These are phyloP conservation scores for Aulostomus chinensis DNA, from an alignment of 2,797 vertebrate genomes.

Conservation along the genomic window DNA sequence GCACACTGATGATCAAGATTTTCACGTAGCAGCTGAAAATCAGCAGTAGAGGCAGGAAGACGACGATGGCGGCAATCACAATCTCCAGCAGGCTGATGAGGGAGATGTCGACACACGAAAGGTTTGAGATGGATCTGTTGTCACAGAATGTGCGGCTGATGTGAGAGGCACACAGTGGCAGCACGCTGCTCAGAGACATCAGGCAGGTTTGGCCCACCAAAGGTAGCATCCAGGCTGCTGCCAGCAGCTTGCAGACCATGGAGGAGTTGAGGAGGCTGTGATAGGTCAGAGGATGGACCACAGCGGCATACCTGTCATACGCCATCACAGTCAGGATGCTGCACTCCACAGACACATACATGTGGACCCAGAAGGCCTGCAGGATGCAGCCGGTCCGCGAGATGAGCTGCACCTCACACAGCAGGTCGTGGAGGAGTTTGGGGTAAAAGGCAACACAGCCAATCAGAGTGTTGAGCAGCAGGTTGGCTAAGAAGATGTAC, in stretches of 20 bases:
- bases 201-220: no score
- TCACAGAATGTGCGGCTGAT: no score
- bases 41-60: no score
- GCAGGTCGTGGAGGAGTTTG: background rate
- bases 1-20: no score
- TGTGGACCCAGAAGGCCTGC: background rate
- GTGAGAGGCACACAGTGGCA: no score
- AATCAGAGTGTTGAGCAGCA: background rate
- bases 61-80: no score
- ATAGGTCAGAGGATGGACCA: background rate
- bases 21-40: no score
- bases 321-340: background rate
- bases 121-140: no score
- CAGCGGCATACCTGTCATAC: background rate
- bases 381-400: conserved; percentile 2
- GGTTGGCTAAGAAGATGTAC: background rate
- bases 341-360: background rate
- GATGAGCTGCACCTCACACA: conserved; percentile 24
- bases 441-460: background rate
- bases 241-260: background rate
- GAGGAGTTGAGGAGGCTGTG: background rate
- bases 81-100: no score
- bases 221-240: no score
- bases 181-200: no score
- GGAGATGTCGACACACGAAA: no score